phyloP scores from a whole-genome alignment of 2,888 invertebrate species.

The Mesorhabditis sp. region DNA sequence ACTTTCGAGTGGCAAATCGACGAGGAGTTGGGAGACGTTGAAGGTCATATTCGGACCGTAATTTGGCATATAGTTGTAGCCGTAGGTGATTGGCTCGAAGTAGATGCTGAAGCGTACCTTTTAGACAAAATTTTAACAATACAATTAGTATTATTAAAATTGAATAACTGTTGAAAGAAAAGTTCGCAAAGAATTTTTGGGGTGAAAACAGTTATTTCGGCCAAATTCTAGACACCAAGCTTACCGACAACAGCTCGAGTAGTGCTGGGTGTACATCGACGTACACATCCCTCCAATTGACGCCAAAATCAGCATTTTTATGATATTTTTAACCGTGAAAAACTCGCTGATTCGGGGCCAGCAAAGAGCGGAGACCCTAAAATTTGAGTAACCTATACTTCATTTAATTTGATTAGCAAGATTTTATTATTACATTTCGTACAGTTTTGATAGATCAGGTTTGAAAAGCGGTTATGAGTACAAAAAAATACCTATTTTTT shows the following conservation, averaged over 20 bases:
- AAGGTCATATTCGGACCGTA: neutral
- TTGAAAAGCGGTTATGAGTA: too few species aligned
- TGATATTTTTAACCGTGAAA: neutral
- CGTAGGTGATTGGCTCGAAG: slow-evolving; percentile 6
- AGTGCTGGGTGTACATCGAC: neutral
- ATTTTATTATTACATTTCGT: too few species aligned
- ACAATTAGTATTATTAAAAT: too few species aligned
- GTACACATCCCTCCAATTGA: neutral
- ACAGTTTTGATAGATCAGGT: too few species aligned
- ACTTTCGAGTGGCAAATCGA: neutral
- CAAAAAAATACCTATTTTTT: too few species aligned
- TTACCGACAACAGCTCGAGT: neutral
- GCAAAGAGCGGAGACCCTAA: neutral
- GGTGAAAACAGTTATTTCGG: too few species aligned
- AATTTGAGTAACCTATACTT: neutral
- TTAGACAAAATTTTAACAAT: neutral
- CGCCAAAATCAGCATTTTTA: neutral
- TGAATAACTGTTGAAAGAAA: too few species aligned
- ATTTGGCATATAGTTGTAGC: slow-evolving; percentile 1
- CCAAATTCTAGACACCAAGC: neutral
- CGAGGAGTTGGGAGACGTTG: neutral
- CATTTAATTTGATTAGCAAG: too few species aligned
- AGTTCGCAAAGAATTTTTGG: too few species aligned
- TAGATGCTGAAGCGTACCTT: neutral
- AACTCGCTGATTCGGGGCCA: neutral